phyloP scores from a whole-genome alignment of 2,888 invertebrate genomes.

The Trichopria drosophilae region DNA sequence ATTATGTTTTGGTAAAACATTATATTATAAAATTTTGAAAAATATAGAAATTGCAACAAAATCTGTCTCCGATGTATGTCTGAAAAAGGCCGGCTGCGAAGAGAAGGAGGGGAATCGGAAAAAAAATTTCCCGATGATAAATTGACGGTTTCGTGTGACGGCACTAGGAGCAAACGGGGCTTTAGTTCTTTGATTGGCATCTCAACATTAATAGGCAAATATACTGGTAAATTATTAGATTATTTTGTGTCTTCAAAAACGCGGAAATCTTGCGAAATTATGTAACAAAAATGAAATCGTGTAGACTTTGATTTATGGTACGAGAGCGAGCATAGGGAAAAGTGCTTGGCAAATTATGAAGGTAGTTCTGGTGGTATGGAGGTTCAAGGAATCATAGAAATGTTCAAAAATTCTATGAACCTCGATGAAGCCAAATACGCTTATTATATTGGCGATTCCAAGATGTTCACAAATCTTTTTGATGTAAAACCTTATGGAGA shows the following conservation, averaged over 20 bases:
- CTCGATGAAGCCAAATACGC: constrained; percentile 16
- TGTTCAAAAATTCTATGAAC: constrained; percentile 8
- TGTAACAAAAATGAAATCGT: background rate
- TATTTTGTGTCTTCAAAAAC: constrained; percentile 9
- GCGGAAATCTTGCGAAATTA: constrained; percentile 4
- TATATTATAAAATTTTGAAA: constrained; percentile 8
- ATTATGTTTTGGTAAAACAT: constrained; percentile 12
- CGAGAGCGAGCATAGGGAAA: constrained; percentile 5
- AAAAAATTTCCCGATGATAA: too few species aligned
- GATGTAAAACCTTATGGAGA: constrained; percentile 18
- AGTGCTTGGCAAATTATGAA: constrained; percentile 12
- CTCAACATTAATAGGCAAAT: constrained; percentile 27
- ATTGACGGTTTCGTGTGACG: too few species aligned
- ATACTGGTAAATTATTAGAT: constrained; percentile 27
- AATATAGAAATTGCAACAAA: constrained; percentile 19
- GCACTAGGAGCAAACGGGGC: constrained; percentile 28
- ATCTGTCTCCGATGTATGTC: constrained; percentile 18
- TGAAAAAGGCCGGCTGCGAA: too few species aligned
- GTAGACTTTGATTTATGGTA: constrained; percentile 3
- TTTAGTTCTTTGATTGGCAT: constrained; percentile 26
- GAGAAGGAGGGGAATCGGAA: too few species aligned
- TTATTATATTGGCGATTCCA: constrained; percentile 25
- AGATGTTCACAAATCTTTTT: constrained; percentile 23
- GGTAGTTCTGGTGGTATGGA: constrained; percentile 19
- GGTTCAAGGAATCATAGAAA: constrained; percentile 15